These are phyloP conservation scores for Ditylenchus dipsaci DNA, from an alignment of 1,140 invertebrate species.

Conservation along the genomic window DNA sequence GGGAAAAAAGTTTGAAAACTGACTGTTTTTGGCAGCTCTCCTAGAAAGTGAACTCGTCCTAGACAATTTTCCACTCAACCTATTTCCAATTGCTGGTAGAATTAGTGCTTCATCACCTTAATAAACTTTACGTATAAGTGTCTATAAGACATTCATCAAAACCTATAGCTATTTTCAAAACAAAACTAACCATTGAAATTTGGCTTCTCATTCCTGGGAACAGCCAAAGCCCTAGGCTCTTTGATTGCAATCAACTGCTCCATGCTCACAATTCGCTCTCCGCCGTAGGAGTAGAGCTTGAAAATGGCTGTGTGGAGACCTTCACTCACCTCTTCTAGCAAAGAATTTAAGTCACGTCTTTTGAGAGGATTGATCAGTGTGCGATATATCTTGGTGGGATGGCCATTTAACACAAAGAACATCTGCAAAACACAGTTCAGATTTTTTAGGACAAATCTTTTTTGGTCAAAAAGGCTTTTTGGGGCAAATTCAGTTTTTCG, in stretches of 20 bases:
- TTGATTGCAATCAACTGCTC: constrained; percentile 41
- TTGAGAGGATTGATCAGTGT: constrained; percentile 35
- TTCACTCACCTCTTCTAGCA: constrained; percentile 39
- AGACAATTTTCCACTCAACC: neutral
- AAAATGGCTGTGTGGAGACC: constrained; percentile 43
- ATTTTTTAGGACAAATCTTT: too few species aligned
- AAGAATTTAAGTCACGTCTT: constrained; percentile 23
- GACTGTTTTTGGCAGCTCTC: too few species aligned
- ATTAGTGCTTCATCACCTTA: neutral
- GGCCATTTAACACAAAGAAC: constrained; percentile 45
- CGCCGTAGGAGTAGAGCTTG: constrained; percentile 36
- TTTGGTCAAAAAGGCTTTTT: too few species aligned
- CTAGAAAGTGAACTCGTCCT: neutral
- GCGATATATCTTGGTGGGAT: constrained; percentile 34
- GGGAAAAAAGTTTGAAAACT: too few species aligned
- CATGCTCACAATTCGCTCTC: constrained; percentile 34
- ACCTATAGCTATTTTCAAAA: too few species aligned
- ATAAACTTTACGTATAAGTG: neutral
- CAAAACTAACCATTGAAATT: constrained; percentile 20
- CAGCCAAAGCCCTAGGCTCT: constrained; percentile 39
- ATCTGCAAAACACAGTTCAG: constrained; percentile 27
- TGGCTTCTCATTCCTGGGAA: constrained; percentile 36
- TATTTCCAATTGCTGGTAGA: neutral
- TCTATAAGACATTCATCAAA: neutral
- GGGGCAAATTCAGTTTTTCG: too few species aligned